A percentile compares a stretch with the other conserved stretches of the same genome.
These are phyloP conservation scores for Drosophila meridiana DNA, from an alignment of 2,888 invertebrate species.

Conservation along the genomic window DNA sequence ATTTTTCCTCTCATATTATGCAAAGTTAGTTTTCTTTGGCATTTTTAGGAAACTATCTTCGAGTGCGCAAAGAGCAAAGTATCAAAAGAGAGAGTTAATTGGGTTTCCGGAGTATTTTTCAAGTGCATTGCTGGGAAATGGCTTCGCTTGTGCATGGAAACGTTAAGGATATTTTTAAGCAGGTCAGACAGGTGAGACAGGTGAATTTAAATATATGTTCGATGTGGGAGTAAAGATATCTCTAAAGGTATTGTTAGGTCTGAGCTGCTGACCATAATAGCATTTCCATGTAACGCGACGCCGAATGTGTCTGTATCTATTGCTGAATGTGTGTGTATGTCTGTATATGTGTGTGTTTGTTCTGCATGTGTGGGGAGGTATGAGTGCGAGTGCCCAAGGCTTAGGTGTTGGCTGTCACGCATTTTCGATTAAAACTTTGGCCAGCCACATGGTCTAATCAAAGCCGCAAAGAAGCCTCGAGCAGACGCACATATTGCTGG, in stretches of 20 bases:
- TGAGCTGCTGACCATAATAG: slow-evolving; percentile 13
- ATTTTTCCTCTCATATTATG: background rate
- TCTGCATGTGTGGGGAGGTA: background rate
- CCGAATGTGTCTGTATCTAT: background rate
- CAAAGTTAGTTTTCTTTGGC: slow-evolving; percentile 26
- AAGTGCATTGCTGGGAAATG: slow-evolving; percentile 2
- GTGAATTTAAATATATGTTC: slow-evolving; percentile 10
- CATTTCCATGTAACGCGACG: slow-evolving; percentile 25
- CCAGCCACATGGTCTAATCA: slow-evolving; percentile 54
- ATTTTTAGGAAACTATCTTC: slow-evolving; percentile 2
- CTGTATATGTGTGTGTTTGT: background rate
- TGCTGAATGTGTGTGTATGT: background rate
- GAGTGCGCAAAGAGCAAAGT: slow-evolving; percentile 25
- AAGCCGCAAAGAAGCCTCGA: slow-evolving; percentile 42
- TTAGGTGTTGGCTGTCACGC: slow-evolving; percentile 54
- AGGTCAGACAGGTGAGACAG: slow-evolving; percentile 2
- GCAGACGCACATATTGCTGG: slow-evolving; percentile 26
- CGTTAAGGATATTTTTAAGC: background rate
- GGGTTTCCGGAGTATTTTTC: slow-evolving; percentile 8
- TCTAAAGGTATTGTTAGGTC: background rate
- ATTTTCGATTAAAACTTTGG: slow-evolving; percentile 74
- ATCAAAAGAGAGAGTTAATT: slow-evolving; percentile 31
- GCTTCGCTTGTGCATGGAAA: background rate
- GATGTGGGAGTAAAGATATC: background rate
- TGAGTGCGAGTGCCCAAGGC: slow-evolving; percentile 3